Evolutionary conservation across 2,113 vertebrate species (phyloP).

Genomic region (Engystomops pustulosus): DNA sequence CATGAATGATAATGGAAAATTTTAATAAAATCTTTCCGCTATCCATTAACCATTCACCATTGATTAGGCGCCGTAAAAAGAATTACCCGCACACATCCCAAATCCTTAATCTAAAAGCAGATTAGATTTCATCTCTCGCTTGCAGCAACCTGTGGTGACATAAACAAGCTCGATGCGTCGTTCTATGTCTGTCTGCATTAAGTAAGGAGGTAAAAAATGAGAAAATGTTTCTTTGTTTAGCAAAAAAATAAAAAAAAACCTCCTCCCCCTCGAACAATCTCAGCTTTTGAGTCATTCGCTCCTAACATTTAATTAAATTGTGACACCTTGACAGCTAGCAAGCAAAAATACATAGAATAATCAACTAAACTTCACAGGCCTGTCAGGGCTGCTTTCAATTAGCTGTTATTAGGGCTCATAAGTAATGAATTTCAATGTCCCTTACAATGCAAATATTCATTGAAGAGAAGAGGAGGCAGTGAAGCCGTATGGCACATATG

Average conservation of each 20-base stretch:
- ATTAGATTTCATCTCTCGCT: slow-evolving; percentile 3
- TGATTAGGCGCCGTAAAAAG: neutral
- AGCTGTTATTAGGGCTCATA: slow-evolving; percentile 54
- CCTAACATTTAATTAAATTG: slow-evolving; percentile 59
- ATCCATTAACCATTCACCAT: neutral
- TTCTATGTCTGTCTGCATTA: slow-evolving; percentile 8
- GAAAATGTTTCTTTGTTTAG: slow-evolving; percentile 54
- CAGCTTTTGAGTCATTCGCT: slow-evolving; percentile 50
- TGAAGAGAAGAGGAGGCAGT: neutral
- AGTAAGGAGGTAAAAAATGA: slow-evolving; percentile 7
- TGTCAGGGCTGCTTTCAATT: slow-evolving; percentile 50
- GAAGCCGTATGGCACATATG: neutral
- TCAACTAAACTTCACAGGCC: slow-evolving; percentile 46
- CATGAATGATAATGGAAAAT: neutral
- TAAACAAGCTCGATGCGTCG: neutral
- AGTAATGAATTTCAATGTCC: slow-evolving; percentile 42
- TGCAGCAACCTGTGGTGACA: neutral
- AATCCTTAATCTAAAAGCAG: neutral
- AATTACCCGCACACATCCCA: neutral
- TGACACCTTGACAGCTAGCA: slow-evolving; percentile 58
- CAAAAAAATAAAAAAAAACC: slow-evolving; percentile 7
- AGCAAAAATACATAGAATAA: slow-evolving; percentile 52
- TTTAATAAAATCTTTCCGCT: neutral
- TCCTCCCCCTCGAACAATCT: slow-evolving; percentile 4
- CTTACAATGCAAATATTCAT: slow-evolving; percentile 41